Evolutionary conservation across 2,888 invertebrate species (phyloP).

Genomic region (Eupithecia abbreviata): DNA sequence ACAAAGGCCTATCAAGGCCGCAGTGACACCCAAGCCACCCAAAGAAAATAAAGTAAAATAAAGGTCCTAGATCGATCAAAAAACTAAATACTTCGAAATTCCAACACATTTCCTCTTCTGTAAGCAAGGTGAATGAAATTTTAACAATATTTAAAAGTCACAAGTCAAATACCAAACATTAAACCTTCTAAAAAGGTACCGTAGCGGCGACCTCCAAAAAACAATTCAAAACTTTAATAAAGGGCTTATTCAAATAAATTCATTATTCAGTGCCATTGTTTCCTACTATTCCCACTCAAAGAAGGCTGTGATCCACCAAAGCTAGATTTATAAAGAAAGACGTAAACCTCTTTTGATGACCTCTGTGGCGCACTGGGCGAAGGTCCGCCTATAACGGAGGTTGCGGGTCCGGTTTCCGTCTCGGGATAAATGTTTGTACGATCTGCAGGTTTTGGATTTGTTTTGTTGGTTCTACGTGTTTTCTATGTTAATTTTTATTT

Average conservation of each 20-base stretch:
- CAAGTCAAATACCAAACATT: slow-evolving; percentile 27
- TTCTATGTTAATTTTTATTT: not conserved
- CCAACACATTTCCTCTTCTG: not conserved
- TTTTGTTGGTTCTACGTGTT: not conserved
- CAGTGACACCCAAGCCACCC: too few species aligned
- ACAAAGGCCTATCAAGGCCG: too few species aligned
- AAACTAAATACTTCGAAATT: not conserved
- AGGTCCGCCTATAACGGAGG: not conserved
- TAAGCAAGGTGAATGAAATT: slow-evolving; percentile 22
- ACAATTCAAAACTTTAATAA: slow-evolving; percentile 29
- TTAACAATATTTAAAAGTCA: slow-evolving; percentile 26
- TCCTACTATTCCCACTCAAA: slow-evolving; percentile 33
- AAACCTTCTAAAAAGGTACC: slow-evolving; percentile 24
- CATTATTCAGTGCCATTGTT: slow-evolving; percentile 34
- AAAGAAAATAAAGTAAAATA: too few species aligned
- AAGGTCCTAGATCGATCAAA: too few species aligned
- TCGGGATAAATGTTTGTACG: too few species aligned
- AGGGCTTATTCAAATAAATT: slow-evolving; percentile 34
- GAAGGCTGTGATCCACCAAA: slow-evolving; percentile 10
- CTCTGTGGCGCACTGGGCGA: not conserved
- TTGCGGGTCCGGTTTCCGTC: not conserved
- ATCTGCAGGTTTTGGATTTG: too few species aligned
- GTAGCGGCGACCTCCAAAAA: slow-evolving; percentile 19
- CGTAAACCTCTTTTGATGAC: not conserved
- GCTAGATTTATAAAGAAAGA: not conserved